These are phyloP conservation scores for Lochmaea capreae DNA, from an alignment of 2,888 invertebrate genomes.

Conservation along the genomic window DNA sequence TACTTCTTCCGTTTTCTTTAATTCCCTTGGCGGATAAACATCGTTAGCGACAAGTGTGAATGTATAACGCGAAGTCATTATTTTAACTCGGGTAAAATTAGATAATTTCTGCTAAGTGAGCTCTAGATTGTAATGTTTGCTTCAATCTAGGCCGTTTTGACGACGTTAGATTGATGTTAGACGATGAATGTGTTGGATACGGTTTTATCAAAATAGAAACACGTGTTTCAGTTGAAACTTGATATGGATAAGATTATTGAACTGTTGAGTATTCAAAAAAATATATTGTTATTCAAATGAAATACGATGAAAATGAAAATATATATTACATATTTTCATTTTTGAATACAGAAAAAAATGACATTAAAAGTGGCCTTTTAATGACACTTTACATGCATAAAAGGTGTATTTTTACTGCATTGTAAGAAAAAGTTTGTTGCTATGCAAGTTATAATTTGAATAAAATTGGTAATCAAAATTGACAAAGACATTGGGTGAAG, in stretches of 20 bases:
- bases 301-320: too few relatives aligned
- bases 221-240: neutral
- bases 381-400: too few relatives aligned
- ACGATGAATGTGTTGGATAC: conserved; percentile 1
- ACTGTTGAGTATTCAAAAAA: too few relatives aligned
- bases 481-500: too few relatives aligned
- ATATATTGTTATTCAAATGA: too few relatives aligned
- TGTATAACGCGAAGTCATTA: conserved; percentile 66
- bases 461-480: too few relatives aligned
- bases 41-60: conserved; percentile 62
- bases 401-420: too few relatives aligned
- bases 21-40: conserved; percentile 63
- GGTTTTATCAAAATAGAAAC: neutral
- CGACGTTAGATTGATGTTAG: conserved; percentile 8
- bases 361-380: too few relatives aligned
- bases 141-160: conserved; percentile 13
- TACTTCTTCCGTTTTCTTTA: conserved; percentile 65
- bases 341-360: too few relatives aligned
- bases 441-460: too few relatives aligned
- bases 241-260: neutral
- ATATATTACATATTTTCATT: too few relatives aligned
- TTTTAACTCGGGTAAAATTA: conserved; percentile 54
- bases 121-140: conserved; percentile 26
- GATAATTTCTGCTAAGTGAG: conserved; percentile 48
- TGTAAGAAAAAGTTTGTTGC: too few relatives aligned